phyloP scores from a whole-genome alignment of 2,888 invertebrate species.

The Aplocera efformata region DNA sequence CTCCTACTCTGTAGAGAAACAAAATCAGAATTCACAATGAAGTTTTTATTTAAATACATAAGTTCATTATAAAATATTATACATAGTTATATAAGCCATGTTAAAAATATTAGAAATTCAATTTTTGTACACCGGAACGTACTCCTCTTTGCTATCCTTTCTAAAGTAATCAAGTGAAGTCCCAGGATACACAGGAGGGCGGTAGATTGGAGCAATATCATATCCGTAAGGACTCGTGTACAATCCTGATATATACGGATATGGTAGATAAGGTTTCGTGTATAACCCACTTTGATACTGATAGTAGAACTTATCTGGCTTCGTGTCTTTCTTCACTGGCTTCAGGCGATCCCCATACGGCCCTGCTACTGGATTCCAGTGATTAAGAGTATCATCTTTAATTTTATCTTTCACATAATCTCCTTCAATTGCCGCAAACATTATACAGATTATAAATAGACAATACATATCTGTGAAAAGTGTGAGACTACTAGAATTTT shows the following conservation, averaged over 20 bases:
- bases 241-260: slow-evolving; percentile 31
- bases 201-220: slow-evolving; percentile 15
- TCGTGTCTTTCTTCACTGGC: slow-evolving; percentile 41
- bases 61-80: no score
- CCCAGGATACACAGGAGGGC: slow-evolving; percentile 18
- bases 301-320: slow-evolving; percentile 41
- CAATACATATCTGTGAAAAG: slow-evolving; percentile 21
- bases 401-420: slow-evolving; percentile 5
- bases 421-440: slow-evolving; percentile 9
- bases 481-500: slow-evolving; percentile 6
- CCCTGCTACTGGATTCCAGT: slow-evolving; percentile 39
- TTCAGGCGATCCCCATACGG: slow-evolving; percentile 40
- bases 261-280: slow-evolving; percentile 29
- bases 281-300: slow-evolving; percentile 27
- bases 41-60: no score
- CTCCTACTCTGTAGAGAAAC: no score
- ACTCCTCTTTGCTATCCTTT: slow-evolving; percentile 42
- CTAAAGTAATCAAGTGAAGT: slow-evolving; percentile 33
- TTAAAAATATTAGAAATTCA: slow-evolving; percentile 3
- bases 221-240: slow-evolving; percentile 45
- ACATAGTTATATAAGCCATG: no score
- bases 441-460: slow-evolving; percentile 12
- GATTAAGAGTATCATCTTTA: slow-evolving; percentile 18
- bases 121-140: slow-evolving; percentile 30
- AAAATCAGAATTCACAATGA: no score